Conservation (phyloP, 2,113 vertebrate genomes). For the Rhynchomys soricoides region DNA sequence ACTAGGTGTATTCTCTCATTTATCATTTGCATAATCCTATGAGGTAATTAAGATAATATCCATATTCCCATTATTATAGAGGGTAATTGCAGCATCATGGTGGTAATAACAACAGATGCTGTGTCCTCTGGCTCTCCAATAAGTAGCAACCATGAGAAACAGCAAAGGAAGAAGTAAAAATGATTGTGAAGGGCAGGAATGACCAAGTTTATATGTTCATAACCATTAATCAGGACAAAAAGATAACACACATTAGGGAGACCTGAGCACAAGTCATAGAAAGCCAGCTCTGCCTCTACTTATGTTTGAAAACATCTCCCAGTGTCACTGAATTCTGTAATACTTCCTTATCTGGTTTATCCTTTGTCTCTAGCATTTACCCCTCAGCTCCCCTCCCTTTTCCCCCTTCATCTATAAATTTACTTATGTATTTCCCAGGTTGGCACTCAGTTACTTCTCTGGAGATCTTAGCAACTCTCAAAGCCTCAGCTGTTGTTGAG, state of each 20-base stretch:
- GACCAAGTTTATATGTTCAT: background rate
- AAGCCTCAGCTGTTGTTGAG: background rate
- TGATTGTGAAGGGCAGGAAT: background rate
- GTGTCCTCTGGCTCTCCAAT: background rate
- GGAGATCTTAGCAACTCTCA: background rate
- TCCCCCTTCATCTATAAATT: background rate
- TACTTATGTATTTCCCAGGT: background rate
- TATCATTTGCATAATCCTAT: background rate
- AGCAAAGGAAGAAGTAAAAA: background rate
- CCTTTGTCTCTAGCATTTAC: background rate
- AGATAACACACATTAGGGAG: background rate
- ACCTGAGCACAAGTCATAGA: background rate
- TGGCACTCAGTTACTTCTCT: background rate
- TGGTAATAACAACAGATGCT: background rate
- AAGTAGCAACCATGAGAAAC: background rate
- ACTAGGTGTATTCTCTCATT: background rate
- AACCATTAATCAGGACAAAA: background rate
- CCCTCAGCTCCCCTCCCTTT: background rate
- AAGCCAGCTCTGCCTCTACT: background rate
- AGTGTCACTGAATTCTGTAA: background rate
- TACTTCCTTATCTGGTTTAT: background rate
- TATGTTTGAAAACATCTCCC: background rate
- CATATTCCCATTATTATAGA: accelerated
- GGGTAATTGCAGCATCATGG: background rate
- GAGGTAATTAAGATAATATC: background rate